Percentiles rank a stretch among this genome's conserved stretches.
Conservation (phyloP, 2,113 vertebrate genomes). For the Myotis brandtii region DNA sequence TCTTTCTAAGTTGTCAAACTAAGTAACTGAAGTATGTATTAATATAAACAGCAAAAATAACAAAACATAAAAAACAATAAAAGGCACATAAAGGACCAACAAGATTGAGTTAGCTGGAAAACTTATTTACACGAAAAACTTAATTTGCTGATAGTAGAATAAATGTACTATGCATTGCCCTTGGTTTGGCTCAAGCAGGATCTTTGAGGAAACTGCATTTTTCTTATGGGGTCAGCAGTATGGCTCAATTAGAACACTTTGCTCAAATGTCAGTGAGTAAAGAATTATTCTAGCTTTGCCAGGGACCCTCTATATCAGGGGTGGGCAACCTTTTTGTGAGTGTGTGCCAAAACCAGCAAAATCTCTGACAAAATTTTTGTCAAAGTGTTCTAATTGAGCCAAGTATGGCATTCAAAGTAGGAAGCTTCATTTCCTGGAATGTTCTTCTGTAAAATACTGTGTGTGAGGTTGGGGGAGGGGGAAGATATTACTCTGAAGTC, state of each 20-base stretch:
- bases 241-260: constrained; percentile 19
- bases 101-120: neutral
- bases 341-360: too few species aligned
- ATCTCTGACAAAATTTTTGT: neutral
- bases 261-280: neutral
- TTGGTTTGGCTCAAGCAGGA: too few species aligned
- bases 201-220: neutral
- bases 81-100: too few species aligned
- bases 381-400: too few species aligned
- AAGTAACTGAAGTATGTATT: neutral
- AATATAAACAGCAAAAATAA: constrained; percentile 38
- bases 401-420: neutral
- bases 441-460: neutral
- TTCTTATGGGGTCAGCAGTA: neutral
- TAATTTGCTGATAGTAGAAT: constrained; percentile 10
- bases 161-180: neutral
- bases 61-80: neutral
- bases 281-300: neutral
- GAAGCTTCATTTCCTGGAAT: neutral
- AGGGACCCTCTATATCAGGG: neutral
- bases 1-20: constrained; percentile 12
- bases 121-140: neutral
- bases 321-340: too few species aligned
- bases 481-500: neutral
- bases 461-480: neutral